Evolutionary conservation across 2,888 invertebrate genomes (phyloP), one percentile per base, ranked within the genome.

Genomic region (Amphipyra berbera): DNA sequence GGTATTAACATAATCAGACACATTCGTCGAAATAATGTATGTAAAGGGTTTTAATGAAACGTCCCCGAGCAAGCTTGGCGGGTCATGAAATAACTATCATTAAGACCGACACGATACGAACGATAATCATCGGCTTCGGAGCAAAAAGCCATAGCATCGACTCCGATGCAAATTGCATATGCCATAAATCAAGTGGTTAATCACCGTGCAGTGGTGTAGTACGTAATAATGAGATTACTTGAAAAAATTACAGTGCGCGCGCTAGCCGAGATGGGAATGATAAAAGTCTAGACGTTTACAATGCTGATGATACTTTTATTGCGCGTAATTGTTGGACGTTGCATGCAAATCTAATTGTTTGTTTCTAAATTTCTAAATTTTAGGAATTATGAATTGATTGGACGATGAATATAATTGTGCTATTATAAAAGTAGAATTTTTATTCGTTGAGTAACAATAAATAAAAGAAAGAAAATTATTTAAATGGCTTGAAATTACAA

Each of bases 81-180:
- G 90, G 89, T 92, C 92, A 90, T 92, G 91, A 92, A 93, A 94
- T 94, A 89, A 94, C 94, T 90, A 93, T 93, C 91, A 95, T 95
- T 95, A 95, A 90, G 86, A 82, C 88, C 91, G 91, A 93, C 94
- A 92, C 94, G 94, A 94, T 94, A 93, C 92, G 91, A 90, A 91
- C 90, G 93, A 94, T 94, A 94, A 94, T 94, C 90, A 93, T 92
- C 91, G 89, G 86, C 85, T 90, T 77, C 88, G 87, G 61, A 83
- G 93, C 90, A 94, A 94, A 94, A 94, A 94, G 90, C 91, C 88
- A 91, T 90, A 86, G 88, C 90, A 90, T 90, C 88, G 86, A 87
- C 86, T 88, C 85, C 87, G 93, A 94, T 94, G 94, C 90, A 94
- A 95, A 94, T 94, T 94, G 94, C 93, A 91, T 87, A 87, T 84